Conservation (phyloP, 2,113 vertebrate species). For the Nothocercus julius region DNA sequence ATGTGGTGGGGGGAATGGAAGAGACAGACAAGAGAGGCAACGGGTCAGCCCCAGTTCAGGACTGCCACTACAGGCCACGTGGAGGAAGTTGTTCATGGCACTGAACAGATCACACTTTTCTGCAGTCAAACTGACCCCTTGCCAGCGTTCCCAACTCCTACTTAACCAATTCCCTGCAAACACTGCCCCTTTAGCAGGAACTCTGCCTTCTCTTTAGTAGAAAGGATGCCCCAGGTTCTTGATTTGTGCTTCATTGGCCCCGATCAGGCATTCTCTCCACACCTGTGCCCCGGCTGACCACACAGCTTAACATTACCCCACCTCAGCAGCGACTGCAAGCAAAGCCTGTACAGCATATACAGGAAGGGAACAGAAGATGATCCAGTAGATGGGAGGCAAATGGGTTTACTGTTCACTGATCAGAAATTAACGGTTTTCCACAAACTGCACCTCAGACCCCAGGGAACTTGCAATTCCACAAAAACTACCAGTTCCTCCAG, state of each 20-base stretch:
- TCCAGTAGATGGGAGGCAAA: neutral
- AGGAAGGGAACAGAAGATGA: neutral
- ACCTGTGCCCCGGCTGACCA: neutral
- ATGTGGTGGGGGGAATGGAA: fast-evolving
- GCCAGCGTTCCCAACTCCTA: neutral
- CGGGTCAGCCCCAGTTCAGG: neutral
- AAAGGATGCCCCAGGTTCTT: fast-evolving
- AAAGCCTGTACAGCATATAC: neutral
- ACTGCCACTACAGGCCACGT: neutral
- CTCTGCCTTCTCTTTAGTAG: fast-evolving
- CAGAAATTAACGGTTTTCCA: neutral
- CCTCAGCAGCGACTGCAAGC: neutral
- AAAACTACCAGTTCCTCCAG: neutral
- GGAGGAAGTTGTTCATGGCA: neutral
- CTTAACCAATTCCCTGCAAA: fast-evolving
- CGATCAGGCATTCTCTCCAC: neutral
- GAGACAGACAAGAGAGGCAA: neutral
- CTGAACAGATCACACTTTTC: neutral
- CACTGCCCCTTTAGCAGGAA: neutral
- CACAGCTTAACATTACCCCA: fast-evolving
- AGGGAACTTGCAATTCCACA: neutral
- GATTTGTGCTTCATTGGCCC: fast-evolving
- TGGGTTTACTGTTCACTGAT: neutral
- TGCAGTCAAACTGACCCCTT: neutral
- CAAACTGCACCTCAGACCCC: neutral